phyloP scores from a whole-genome alignment of 1,140 invertebrate genomes.

The Pentalonia nigronervosa region DNA sequence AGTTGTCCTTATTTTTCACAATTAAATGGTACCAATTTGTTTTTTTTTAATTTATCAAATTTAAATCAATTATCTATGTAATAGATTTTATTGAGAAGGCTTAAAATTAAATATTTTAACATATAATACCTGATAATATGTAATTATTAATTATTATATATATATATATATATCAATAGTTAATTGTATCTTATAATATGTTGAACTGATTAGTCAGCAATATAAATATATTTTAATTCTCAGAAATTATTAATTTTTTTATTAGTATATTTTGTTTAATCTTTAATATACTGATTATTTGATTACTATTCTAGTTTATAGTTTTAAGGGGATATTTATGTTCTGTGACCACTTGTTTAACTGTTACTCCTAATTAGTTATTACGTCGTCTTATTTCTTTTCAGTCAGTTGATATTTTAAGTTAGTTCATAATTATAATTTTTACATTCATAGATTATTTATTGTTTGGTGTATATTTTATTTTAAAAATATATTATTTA shows the following conservation, averaged over 20 bases:
- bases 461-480: not conserved
- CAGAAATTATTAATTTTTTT: not conserved
- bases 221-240: not conserved
- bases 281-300: not conserved
- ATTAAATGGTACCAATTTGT: not conserved
- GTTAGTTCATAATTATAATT: not conserved
- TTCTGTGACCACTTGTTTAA: not conserved
- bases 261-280: not conserved
- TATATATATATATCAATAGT: not conserved
- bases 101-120: not conserved
- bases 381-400: not conserved
- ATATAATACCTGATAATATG: not conserved
- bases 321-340: not conserved
- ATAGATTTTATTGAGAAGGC: not conserved
- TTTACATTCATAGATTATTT: not conserved
- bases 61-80: not conserved
- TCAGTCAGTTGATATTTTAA: not conserved
- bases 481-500: not conserved
- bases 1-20: not conserved
- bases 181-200: not conserved
- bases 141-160: not conserved
- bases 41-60: not conserved
- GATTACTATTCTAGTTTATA: not conserved
- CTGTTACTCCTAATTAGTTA: not conserved
- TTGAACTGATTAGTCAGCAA: not conserved